phyloP scores from a whole-genome alignment of 2,888 invertebrate species.

The Morinoia aosen region DNA sequence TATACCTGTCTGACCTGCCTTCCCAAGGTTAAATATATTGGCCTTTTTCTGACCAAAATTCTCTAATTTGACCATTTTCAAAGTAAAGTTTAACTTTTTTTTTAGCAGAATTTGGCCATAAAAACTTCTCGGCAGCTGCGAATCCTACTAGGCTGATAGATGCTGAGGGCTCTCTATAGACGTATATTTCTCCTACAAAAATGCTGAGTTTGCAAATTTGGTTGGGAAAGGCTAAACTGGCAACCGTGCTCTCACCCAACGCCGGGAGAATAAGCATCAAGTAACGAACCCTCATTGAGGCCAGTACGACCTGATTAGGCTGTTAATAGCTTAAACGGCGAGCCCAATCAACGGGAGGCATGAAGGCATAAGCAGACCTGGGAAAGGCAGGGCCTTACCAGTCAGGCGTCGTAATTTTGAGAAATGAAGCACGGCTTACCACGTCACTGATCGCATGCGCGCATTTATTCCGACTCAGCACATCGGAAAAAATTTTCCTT shows the following conservation, averaged over 20 bases:
- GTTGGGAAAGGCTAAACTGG: background rate
- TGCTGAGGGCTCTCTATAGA: too few relatives aligned
- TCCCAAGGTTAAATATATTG: too few relatives aligned
- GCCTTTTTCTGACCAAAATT: too few relatives aligned
- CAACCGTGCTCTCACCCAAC: background rate
- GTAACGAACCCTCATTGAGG: background rate
- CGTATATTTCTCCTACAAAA: too few relatives aligned
- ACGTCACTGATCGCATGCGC: background rate
- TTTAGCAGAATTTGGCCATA: too few relatives aligned
- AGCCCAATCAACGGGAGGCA: background rate
- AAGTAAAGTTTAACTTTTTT: too few relatives aligned
- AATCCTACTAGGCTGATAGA: too few relatives aligned
- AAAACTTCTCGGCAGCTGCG: too few relatives aligned
- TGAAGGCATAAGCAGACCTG: background rate
- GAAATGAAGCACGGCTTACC: background rate
- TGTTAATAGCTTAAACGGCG: background rate
- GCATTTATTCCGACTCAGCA: background rate
- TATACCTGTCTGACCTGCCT: too few relatives aligned
- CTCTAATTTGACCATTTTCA: too few relatives aligned
- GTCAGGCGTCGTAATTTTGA: background rate
- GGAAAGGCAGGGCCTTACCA: background rate
- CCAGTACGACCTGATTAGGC: background rate
- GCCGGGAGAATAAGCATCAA: background rate
- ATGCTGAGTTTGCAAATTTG: too few relatives aligned
- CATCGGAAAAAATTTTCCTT: background rate